These are phyloP conservation scores for Palythoa grandiflora DNA, from an alignment of 92 coral and sea anemone species.

Conservation along the genomic window DNA sequence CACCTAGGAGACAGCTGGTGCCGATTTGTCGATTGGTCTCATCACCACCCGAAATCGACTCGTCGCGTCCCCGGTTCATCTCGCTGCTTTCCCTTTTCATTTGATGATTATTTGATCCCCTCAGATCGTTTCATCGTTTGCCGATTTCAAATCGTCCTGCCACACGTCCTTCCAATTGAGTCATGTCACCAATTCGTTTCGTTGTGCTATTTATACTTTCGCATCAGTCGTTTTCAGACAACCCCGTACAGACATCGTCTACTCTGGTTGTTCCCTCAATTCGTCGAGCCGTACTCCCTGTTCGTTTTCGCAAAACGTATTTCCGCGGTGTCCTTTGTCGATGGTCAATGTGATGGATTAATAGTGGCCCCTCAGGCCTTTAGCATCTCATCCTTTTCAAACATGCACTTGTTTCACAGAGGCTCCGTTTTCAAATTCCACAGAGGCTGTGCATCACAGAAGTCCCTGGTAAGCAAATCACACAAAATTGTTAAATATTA, in stretches of 20 bases:
- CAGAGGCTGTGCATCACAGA: conserved; percentile 55
- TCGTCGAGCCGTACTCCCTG: too few species aligned
- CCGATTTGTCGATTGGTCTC: background rate
- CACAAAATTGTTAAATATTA: too few species aligned
- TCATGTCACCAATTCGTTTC: too few species aligned
- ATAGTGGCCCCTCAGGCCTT: conserved; percentile 65
- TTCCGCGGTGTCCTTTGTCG: background rate
- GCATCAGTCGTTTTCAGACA: too few species aligned
- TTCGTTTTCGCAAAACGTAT: too few species aligned
- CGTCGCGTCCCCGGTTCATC: background rate
- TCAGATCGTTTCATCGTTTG: background rate
- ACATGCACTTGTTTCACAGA: conserved; percentile 35
- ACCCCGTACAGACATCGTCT: too few species aligned
- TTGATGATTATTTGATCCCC: background rate
- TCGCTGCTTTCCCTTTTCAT: background rate
- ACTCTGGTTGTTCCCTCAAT: too few species aligned
- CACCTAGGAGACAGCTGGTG: too few species aligned
- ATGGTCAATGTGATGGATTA: conserved; percentile 65
- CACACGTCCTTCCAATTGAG: too few species aligned
- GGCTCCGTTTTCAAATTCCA: conserved; percentile 23
- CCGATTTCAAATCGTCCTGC: background rate
- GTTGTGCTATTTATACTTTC: too few species aligned
- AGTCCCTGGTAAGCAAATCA: conserved; percentile 10
- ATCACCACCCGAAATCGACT: too few species aligned
- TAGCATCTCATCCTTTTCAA: conserved; percentile 47